Evolutionary conservation across 2,797 vertebrate species (phyloP).

Genomic region (Anolis apletophallus): DNA sequence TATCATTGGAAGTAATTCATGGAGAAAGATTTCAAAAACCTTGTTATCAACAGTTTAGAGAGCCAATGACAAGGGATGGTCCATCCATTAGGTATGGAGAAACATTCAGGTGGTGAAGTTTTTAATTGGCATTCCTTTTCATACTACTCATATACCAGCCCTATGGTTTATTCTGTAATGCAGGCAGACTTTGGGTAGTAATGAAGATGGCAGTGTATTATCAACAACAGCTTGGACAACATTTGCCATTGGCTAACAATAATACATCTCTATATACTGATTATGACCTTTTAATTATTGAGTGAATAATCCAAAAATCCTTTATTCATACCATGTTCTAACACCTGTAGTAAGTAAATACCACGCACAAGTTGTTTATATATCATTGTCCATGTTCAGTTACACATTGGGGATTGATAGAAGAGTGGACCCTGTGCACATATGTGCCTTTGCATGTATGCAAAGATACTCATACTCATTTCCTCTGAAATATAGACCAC

Average conservation of each 20-base stretch:
- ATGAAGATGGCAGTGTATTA: neutral
- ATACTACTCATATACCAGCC: neutral
- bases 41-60: neutral
- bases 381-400: neutral
- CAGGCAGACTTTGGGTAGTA: neutral
- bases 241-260: neutral
- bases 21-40: neutral
- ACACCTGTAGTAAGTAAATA: neutral
- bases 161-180: neutral
- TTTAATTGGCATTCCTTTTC: too few relatives aligned
- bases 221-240: too few relatives aligned
- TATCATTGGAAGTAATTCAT: constrained; percentile 32
- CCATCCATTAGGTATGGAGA: neutral
- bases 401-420: neutral
- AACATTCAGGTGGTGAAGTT: too few relatives aligned
- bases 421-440: neutral
- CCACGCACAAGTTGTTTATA: neutral
- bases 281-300: neutral
- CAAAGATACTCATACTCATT: too few relatives aligned
- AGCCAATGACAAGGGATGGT: neutral
- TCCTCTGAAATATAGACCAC: too few relatives aligned
- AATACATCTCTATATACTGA: neutral
- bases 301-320: neutral
- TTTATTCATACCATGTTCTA: neutral
- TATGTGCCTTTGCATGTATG: too few relatives aligned